These are phyloP conservation scores for Ectobius pallidus DNA, from an alignment of 2,888 invertebrate species.

Conservation along the genomic window DNA sequence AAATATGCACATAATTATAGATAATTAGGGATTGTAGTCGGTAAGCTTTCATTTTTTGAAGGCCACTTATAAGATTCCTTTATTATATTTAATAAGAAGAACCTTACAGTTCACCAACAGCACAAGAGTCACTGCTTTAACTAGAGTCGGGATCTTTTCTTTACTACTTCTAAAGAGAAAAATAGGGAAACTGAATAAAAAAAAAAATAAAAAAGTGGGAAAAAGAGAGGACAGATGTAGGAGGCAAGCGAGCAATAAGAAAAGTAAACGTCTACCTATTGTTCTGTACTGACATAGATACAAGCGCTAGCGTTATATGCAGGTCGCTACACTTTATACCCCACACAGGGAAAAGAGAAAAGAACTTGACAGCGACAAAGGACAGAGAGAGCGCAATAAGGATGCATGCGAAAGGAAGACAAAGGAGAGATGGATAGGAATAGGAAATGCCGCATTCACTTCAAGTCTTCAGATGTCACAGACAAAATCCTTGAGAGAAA, in stretches of 20 bases:
- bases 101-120: too few relatives aligned
- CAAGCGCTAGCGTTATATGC: not conserved
- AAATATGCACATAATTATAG: too few relatives aligned
- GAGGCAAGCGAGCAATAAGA: conserved; percentile 30
- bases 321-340: conserved; percentile 8
- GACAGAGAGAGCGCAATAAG: conserved; percentile 4
- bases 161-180: conserved; percentile 16
- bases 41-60: too few relatives aligned
- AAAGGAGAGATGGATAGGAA: conserved; percentile 30
- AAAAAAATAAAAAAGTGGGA: conserved; percentile 11
- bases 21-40: too few relatives aligned
- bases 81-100: too few relatives aligned
- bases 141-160: conserved; percentile 25
- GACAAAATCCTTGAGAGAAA: conserved; percentile 16
- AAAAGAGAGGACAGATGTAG: not conserved
- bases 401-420: conserved; percentile 27
- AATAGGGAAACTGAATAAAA: conserved; percentile 22
- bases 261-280: conserved; percentile 26
- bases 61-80: too few relatives aligned
- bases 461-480: conserved; percentile 24
- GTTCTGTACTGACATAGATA: conserved; percentile 23
- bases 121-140: conserved; percentile 16
- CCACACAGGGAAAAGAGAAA: not conserved
- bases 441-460: conserved; percentile 29
- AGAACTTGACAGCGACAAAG: conserved; percentile 1